Evolutionary conservation across 2,888 invertebrate species (phyloP), one percentile per base, ranked within the genome.

Genomic region (Drosophila gaucha): DNA sequence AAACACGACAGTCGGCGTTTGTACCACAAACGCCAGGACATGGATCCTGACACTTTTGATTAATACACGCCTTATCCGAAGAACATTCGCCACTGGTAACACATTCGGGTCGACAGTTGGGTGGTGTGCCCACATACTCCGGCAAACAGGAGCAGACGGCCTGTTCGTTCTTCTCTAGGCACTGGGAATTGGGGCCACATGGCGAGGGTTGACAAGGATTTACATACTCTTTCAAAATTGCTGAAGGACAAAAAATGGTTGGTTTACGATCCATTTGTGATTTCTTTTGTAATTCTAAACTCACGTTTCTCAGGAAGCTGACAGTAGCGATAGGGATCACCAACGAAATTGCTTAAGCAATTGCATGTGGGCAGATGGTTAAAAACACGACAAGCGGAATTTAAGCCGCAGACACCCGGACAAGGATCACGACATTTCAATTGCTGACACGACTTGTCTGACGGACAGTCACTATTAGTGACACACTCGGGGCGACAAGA

Each of bases 351-450:
- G 54, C 92, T 90, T 10, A 94, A 91, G 89, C 96, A 96, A 59
- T 93, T 94, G 84, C 96, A 95, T 33, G 93, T 92, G 59, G 95
- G 94, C 77, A 96, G 88, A 91, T 96, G 95, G 85, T 95, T 95
- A 4, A 95, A 92, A 6, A 95, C 95, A 90, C 94, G 94, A 89
- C 96, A 96, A 47, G 93, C 90, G 4, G 96, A 95, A 82, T 95
- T 95, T 60, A 94, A 93, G 2, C 95, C 96, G 89, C 96, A 96
- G 14, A 95, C 94, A 69, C 96, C 96, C 6, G 95, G 95, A 80
- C 96, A 96, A 16, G 96, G 96, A 92, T 96, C 95, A 86, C 93
- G 92, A 90, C 97, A 97, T 91, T 95, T 96, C 72, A 95, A 94
- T 74, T 94, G 93, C 3, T 95, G 92, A 86, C 96, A 96, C 72